A percentile compares a stretch with the other conserved stretches of the same genome.
Evolutionary conservation across 1,140 invertebrate genomes (phyloP).

Genomic region (Diprion similis): DNA sequence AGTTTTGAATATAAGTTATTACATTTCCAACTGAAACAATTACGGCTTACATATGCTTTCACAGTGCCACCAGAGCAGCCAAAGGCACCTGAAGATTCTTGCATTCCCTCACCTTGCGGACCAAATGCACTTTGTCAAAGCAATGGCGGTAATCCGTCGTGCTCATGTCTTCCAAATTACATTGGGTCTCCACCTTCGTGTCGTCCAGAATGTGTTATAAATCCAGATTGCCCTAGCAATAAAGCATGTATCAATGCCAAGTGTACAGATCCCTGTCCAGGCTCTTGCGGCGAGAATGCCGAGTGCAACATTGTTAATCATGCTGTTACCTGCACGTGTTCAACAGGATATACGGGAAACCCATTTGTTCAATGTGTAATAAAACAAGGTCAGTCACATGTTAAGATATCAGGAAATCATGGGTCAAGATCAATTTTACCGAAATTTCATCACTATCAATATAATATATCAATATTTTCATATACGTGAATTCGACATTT

Average conservation of each 20-base stretch:
- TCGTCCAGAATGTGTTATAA: constrained; percentile 78
- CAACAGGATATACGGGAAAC: constrained; percentile 78
- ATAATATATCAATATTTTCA: neutral
- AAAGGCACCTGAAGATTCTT: constrained; percentile 68
- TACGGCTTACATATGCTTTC: constrained; percentile 15
- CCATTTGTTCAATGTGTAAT: constrained; percentile 71
- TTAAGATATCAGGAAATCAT: neutral
- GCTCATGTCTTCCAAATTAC: constrained; percentile 74
- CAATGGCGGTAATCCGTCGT: constrained; percentile 69
- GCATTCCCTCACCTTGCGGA: constrained; percentile 80
- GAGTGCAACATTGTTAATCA: constrained; percentile 80
- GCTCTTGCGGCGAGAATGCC: constrained; percentile 78
- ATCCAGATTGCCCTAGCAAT: constrained; percentile 77
- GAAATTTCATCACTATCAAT: neutral
- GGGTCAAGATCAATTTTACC: neutral
- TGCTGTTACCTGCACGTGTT: constrained; percentile 77
- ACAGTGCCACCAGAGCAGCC: constrained; percentile 42
- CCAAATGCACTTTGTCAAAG: constrained; percentile 75
- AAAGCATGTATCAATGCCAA: constrained; percentile 78
- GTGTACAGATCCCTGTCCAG: constrained; percentile 79
- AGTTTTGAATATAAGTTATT: constrained; percentile 8
- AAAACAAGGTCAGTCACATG: constrained; percentile 45
- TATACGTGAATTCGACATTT: constrained; percentile 34
- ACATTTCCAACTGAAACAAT: constrained; percentile 1
- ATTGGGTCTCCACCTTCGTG: constrained; percentile 77